Evolutionary conservation across 2,888 invertebrate genomes (phyloP).

Genomic region (Apomyelois bistriatella): DNA sequence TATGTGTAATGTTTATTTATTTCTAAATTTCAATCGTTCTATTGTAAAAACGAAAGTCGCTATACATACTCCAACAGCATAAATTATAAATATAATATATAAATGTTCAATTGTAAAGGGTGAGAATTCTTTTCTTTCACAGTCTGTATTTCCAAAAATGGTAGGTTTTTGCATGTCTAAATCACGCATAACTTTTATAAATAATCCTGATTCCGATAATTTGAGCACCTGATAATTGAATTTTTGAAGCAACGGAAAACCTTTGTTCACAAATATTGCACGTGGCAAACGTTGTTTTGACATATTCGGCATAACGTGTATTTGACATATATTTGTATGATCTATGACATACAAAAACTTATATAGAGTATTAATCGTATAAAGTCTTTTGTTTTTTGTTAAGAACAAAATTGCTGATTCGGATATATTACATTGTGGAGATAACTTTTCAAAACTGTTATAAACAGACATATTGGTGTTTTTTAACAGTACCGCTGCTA

Average conservation of each 20-base stretch:
- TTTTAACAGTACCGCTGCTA: background rate
- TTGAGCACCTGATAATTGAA: background rate
- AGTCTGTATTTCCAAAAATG: background rate
- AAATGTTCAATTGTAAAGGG: background rate
- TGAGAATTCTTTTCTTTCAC: background rate
- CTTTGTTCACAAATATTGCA: background rate
- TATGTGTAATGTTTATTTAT: background rate
- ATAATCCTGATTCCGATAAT: constrained; percentile 2
- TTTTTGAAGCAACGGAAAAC: background rate
- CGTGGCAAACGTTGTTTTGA: background rate
- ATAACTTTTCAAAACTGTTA: background rate
- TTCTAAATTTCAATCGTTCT: background rate
- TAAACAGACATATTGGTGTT: background rate
- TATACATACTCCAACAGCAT: background rate
- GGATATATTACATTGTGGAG: background rate
- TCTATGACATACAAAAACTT: background rate
- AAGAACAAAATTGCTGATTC: background rate
- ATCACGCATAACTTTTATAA: background rate
- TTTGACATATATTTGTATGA: background rate
- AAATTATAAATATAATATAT: background rate
- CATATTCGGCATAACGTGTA: background rate
- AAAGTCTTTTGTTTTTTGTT: background rate
- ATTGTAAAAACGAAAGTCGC: background rate
- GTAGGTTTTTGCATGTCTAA: background rate
- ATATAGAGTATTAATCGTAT: background rate